Conservation (phyloP, 35 echinoderm and acorn worm genomes). For the Apostichopus parvimensis region DNA sequence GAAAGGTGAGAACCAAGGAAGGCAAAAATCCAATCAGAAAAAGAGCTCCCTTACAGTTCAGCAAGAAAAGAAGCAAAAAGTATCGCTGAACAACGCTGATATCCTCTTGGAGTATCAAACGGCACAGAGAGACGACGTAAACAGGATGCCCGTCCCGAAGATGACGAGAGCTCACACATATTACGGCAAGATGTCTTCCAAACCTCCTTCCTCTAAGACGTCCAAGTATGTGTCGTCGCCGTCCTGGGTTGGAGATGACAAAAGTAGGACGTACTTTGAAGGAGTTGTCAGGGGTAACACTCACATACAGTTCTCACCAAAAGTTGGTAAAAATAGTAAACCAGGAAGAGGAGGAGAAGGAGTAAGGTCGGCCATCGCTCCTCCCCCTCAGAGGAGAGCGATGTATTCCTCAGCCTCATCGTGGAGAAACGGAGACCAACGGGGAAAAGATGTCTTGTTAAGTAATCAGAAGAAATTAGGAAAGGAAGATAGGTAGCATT, state of each 20-base stretch:
- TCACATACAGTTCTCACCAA: not conserved
- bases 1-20: no score
- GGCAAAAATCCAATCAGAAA: no score
- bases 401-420: slow-evolving; percentile 89
- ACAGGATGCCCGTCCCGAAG: slow-evolving; percentile 46
- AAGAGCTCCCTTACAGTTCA: no score
- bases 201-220: not conserved
- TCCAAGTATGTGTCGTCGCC: no score
- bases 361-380: not conserved
- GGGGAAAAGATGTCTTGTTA: slow-evolving; percentile 27
- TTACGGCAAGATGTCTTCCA: slow-evolving; percentile 52
- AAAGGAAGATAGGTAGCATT: not conserved
- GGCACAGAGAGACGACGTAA: slow-evolving; percentile 2
- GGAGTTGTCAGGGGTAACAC: slow-evolving; percentile 4
- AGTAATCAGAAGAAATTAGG: not conserved
- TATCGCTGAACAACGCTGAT: not conserved
- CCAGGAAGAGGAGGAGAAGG: not conserved
- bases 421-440: slow-evolving; percentile 68
- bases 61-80: not conserved
- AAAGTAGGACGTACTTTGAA: slow-evolving; percentile 4
- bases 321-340: not conserved
- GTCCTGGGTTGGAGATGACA: not conserved
- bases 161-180: slow-evolving; percentile 73
- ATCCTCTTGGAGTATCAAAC: not conserved
- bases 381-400: slow-evolving; percentile 50